phyloP scores from a whole-genome alignment of 2,113 vertebrate genomes.

The Lichenostomus cassidix region DNA sequence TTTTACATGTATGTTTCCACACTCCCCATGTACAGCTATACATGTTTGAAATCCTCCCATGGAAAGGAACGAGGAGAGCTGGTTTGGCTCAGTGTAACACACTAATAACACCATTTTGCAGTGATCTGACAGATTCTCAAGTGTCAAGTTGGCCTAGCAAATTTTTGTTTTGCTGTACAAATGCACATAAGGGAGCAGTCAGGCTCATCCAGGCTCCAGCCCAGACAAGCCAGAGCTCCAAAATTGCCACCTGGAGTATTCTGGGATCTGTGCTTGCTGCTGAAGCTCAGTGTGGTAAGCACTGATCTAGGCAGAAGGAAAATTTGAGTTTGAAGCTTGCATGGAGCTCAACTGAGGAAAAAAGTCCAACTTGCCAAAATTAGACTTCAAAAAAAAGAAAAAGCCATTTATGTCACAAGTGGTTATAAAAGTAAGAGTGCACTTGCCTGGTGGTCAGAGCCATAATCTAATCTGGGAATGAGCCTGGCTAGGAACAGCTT shows the following conservation, averaged over 20 bases:
- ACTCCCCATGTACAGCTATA: accelerated
- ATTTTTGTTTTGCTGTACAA: not conserved
- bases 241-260: not conserved
- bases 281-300: not conserved
- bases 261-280: not conserved
- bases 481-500: not conserved
- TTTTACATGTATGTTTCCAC: not conserved
- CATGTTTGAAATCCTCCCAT: not conserved
- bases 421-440: not conserved
- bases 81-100: not conserved
- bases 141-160: not conserved
- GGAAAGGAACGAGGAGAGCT: not conserved
- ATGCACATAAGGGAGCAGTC: not conserved
- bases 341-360: not conserved
- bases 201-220: not conserved
- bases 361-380: not conserved
- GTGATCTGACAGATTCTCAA: not conserved
- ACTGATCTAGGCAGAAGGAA: not conserved
- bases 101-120: not conserved
- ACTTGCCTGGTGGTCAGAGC: not conserved
- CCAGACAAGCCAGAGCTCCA: not conserved
- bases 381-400: not conserved
- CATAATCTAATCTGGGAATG: constrained; percentile 1
- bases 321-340: not conserved
- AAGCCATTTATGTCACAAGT: not conserved